A percentile compares a stretch with the other conserved stretches of the same genome.
These are phyloP conservation scores for Oryctes rhinoceros DNA, from an alignment of 1,140 invertebrate species.

Conservation along the genomic window DNA sequence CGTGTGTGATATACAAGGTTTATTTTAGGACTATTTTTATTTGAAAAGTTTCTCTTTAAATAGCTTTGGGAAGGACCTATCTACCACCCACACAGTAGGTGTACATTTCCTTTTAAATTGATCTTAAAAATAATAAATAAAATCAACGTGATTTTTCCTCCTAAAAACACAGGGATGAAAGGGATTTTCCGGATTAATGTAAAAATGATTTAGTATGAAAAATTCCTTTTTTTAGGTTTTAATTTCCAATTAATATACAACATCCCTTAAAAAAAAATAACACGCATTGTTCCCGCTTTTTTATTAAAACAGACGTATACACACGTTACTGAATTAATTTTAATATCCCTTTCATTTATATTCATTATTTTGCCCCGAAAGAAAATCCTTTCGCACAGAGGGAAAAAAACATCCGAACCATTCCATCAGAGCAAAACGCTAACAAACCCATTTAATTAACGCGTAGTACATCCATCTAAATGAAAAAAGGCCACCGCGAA, in stretches of 20 bases:
- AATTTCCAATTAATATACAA: conserved; percentile 10
- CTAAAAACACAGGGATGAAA: neutral
- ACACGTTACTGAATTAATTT: conserved; percentile 2
- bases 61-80: too few species aligned
- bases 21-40: too few species aligned
- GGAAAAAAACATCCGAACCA: neutral
- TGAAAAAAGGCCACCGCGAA: neutral
- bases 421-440: conserved; percentile 6
- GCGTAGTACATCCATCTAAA: neutral
- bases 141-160: too few species aligned
- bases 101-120: too few species aligned
- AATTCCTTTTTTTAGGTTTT: neutral
- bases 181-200: neutral
- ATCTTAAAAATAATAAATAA: too few species aligned
- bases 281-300: neutral
- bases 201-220: neutral
- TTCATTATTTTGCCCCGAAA: conserved; percentile 5
- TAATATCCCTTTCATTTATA: conserved; percentile 15
- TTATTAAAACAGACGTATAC: neutral
- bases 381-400: neutral
- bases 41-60: too few species aligned
- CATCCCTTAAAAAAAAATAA: neutral
- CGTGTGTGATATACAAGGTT: too few species aligned
- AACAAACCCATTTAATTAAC: conserved; percentile 19
- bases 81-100: too few species aligned